These are phyloP conservation scores for Romanomermis culicivorax DNA, from an alignment of 2,888 invertebrate species.

Conservation along the genomic window DNA sequence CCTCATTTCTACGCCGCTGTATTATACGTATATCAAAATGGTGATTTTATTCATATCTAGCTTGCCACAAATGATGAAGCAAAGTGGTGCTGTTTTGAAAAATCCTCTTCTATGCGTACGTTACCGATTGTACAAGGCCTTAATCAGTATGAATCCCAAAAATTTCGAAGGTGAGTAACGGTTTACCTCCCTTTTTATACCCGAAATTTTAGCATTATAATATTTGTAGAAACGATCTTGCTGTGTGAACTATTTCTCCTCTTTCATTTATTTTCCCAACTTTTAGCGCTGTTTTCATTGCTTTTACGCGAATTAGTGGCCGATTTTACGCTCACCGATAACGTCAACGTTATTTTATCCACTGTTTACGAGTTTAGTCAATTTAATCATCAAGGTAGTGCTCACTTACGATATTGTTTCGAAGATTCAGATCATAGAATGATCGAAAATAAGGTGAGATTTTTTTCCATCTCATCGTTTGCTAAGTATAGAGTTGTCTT, in stretches of 20 bases:
- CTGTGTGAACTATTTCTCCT: too few relatives aligned
- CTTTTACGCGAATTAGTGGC: slow-evolving; percentile 68
- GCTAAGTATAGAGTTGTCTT: slow-evolving; percentile 2
- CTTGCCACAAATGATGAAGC: slow-evolving; percentile 4
- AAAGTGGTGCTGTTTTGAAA: slow-evolving; percentile 44
- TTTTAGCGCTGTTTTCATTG: slow-evolving; percentile 35
- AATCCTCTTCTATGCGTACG: slow-evolving; percentile 82
- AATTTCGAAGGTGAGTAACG: slow-evolving; percentile 60
- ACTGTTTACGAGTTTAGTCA: slow-evolving; percentile 57
- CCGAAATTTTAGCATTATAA: too few relatives aligned
- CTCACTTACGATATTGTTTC: slow-evolving; percentile 60
- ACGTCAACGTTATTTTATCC: slow-evolving; percentile 54
- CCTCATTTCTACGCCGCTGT: too few relatives aligned
- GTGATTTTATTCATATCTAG: neutral
- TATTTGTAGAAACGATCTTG: too few relatives aligned
- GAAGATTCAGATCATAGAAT: slow-evolving; percentile 78
- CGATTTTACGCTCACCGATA: slow-evolving; percentile 81
- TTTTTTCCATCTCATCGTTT: neutral
- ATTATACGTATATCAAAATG: too few relatives aligned
- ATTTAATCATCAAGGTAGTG: slow-evolving; percentile 54
- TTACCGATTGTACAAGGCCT: slow-evolving; percentile 68
- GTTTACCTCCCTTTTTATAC: too few relatives aligned
- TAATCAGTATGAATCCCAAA: slow-evolving; percentile 52
- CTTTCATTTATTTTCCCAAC: too few relatives aligned
- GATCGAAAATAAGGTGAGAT: slow-evolving; percentile 76